phyloP scores from a whole-genome alignment of 2,888 invertebrate species.

The Panzeria rudis region DNA sequence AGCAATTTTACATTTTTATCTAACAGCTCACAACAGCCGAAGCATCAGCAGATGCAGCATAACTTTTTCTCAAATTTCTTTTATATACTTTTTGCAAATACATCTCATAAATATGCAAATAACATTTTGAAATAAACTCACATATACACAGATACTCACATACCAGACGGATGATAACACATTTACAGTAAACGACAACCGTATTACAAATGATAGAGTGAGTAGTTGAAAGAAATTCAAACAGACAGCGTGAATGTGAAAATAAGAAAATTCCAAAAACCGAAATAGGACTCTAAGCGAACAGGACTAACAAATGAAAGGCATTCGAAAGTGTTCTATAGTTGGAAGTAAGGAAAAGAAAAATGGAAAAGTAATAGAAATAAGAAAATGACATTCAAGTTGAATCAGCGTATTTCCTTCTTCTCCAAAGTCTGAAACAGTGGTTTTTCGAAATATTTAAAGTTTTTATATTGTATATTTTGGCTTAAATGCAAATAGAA shows the following conservation, averaged over 20 bases:
- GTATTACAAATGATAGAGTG: neutral
- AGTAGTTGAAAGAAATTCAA: constrained; percentile 37
- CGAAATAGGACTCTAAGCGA: neutral
- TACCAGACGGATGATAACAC: neutral
- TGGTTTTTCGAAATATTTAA: neutral
- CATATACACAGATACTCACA: neutral
- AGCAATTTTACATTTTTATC: neutral
- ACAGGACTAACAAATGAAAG: constrained; percentile 5
- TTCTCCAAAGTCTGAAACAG: constrained; percentile 4
- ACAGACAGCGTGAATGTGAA: constrained; percentile 43
- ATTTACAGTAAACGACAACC: constrained; percentile 4
- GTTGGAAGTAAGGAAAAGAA: neutral
- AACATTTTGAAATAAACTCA: constrained; percentile 49
- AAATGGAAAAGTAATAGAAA: constrained; percentile 7
- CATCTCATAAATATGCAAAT: constrained; percentile 70
- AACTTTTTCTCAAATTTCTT: constrained; percentile 26
- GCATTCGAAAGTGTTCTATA: neutral
- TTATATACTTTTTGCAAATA: constrained; percentile 12
- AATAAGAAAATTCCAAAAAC: constrained; percentile 4
- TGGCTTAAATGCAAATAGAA: no score
- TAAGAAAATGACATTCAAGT: constrained; percentile 28
- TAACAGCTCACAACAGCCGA: constrained; percentile 6
- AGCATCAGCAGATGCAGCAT: neutral
- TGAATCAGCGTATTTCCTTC: constrained; percentile 32
- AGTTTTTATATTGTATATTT: no score